Evolutionary conservation across 2,797 vertebrate species (phyloP).

Genomic region (Halcyon leucocephala): DNA sequence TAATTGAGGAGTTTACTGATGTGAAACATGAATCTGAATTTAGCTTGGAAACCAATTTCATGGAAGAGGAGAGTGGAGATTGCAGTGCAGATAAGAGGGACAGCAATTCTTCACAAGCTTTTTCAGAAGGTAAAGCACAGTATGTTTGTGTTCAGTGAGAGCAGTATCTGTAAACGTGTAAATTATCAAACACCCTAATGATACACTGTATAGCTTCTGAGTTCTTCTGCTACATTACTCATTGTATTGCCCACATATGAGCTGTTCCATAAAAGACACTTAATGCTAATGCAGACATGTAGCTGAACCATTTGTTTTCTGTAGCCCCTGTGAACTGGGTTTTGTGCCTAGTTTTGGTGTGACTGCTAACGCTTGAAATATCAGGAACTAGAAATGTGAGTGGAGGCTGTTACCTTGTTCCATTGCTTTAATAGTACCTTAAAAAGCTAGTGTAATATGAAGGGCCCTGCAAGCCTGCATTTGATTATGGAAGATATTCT

Average conservation of each 20-base stretch:
- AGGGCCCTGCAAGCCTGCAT: neutral
- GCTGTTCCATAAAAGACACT: neutral
- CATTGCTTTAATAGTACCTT: neutral
- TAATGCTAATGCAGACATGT: neutral
- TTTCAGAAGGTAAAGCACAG: constrained; percentile 68
- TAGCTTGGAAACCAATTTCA: constrained; percentile 91
- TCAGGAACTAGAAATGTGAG: neutral
- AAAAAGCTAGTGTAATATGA: neutral
- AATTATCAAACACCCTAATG: neutral
- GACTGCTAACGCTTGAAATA: neutral
- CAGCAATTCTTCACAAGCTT: neutral
- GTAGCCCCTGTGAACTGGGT: neutral
- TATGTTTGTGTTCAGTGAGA: neutral
- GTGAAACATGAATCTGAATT: constrained; percentile 88
- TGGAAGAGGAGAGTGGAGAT: constrained; percentile 71
- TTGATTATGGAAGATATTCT: neutral
- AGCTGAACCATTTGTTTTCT: neutral
- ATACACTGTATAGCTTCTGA: neutral
- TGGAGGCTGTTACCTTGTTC: neutral
- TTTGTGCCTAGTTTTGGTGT: neutral
- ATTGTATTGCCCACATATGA: neutral
- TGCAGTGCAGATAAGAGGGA: neutral
- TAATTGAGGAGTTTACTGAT: constrained; percentile 85
- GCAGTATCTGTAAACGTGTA: neutral
- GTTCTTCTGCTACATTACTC: neutral